Conservation (phyloP, 2,113 vertebrate species). For the Galbula dea region DNA sequence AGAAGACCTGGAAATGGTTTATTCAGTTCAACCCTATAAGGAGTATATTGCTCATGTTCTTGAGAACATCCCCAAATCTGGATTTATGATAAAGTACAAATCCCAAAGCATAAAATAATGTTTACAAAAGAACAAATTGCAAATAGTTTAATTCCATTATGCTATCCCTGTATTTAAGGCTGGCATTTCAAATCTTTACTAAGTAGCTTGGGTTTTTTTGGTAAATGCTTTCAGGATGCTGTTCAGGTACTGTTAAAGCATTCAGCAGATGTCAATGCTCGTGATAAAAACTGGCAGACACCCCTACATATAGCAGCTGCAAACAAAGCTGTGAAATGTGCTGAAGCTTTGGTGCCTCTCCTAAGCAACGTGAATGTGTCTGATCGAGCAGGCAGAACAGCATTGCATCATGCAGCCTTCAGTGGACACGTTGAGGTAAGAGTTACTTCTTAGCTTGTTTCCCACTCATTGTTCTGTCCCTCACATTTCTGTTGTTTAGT, state of each 20-base stretch:
- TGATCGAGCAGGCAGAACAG: constrained; percentile 92
- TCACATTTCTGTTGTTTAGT: not conserved
- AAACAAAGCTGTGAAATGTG: constrained; percentile 96
- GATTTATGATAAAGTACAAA: not conserved
- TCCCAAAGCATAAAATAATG: not conserved
- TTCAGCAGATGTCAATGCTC: constrained; percentile 95
- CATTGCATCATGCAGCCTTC: constrained; percentile 96
- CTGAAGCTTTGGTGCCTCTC: constrained; percentile 92
- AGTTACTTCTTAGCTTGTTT: not conserved
- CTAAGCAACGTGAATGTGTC: constrained; percentile 97
- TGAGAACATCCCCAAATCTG: not conserved
- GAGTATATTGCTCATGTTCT: not conserved
- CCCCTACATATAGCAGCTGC: constrained; percentile 95
- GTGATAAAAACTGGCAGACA: constrained; percentile 99
- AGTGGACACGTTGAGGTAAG: constrained; percentile 93
- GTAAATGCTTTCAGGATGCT: constrained; percentile 82
- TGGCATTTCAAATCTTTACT: not conserved
- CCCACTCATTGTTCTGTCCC: fast-evolving
- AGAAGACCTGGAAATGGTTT: not conserved
- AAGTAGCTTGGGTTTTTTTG: not conserved
- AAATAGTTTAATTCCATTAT: not conserved
- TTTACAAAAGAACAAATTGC: not conserved
- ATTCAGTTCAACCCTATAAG: not conserved
- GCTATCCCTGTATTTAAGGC: not conserved
- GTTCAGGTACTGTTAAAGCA: constrained; percentile 97